Evolutionary conservation across 2,113 vertebrate species (phyloP).

Genomic region (Ptilonorhynchus violaceus): DNA sequence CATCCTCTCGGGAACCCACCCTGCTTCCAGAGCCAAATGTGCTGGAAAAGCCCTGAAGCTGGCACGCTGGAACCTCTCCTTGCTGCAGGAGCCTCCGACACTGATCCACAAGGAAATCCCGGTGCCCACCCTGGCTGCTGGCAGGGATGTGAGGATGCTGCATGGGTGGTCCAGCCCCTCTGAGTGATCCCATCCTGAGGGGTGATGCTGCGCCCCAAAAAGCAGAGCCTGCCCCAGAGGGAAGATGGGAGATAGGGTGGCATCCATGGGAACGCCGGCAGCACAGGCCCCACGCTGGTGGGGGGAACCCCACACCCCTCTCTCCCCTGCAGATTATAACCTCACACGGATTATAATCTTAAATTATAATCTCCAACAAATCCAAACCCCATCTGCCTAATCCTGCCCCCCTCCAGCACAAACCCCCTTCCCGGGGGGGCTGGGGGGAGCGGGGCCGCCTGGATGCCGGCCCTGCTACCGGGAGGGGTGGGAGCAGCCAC

Average conservation of each 20-base stretch:
- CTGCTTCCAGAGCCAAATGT: neutral
- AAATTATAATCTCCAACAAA: neutral
- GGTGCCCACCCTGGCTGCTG: neutral
- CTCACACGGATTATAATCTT: neutral
- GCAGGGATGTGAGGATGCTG: neutral
- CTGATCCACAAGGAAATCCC: neutral
- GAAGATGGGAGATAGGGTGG: neutral
- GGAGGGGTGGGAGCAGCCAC: constrained; percentile 32
- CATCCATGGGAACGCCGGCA: neutral
- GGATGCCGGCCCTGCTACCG: neutral
- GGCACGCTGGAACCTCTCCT: rapidly evolving
- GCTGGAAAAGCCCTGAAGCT: neutral
- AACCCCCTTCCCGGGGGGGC: neutral
- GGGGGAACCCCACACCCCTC: neutral
- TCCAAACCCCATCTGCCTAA: neutral
- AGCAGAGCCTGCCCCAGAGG: neutral
- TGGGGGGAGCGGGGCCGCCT: rapidly evolving
- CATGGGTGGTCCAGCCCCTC: constrained; percentile 5
- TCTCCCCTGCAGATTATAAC: neutral
- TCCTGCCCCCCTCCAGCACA: neutral
- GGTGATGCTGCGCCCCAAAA: neutral
- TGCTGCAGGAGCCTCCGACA: neutral
- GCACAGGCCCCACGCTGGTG: rapidly evolving
- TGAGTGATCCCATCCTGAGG: rapidly evolving
- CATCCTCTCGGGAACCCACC: neutral